Evolutionary conservation across 1,140 invertebrate species (phyloP).

Genomic region (Hylaeus volcanicus): DNA sequence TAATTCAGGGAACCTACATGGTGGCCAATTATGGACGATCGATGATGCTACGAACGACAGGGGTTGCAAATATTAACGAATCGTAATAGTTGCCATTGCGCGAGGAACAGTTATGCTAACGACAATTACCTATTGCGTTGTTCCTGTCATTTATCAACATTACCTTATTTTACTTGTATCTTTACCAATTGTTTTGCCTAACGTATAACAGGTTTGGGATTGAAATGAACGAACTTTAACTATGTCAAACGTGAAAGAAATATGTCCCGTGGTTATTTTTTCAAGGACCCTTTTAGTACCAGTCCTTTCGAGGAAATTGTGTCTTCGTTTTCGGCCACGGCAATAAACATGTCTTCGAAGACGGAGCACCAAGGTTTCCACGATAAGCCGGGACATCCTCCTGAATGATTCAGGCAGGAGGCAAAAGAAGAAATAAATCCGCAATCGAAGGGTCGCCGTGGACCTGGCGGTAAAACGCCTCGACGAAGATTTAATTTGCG

Average conservation of each 20-base stretch:
- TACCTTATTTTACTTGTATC: too few relatives aligned
- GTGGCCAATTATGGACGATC: conserved; percentile 16
- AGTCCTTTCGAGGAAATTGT: background rate
- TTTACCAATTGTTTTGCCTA: too few relatives aligned
- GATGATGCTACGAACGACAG: conserved; percentile 1
- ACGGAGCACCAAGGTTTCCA: conserved; percentile 11
- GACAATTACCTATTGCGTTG: too few relatives aligned
- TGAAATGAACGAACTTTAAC: too few relatives aligned
- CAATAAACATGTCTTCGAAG: background rate
- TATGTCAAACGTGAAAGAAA: background rate
- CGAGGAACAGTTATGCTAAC: too few relatives aligned
- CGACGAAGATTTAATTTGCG: conserved; percentile 52
- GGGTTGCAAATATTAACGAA: conserved; percentile 4
- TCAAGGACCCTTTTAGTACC: too few relatives aligned
- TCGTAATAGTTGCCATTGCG: background rate
- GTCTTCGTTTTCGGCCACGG: background rate
- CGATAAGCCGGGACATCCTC: conserved; percentile 8
- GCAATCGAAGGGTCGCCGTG: conserved; percentile 6
- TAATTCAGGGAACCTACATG: conserved; percentile 1
- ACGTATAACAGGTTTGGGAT: too few relatives aligned
- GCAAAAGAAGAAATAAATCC: conserved; percentile 39
- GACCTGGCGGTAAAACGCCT: conserved; percentile 39
- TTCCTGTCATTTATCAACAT: too few relatives aligned
- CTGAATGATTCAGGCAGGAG: conserved; percentile 31
- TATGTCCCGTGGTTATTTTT: too few relatives aligned